Base-by-base conservation (phyloP, 2,888 invertebrate species). In the Tinea pellionella region DNA sequence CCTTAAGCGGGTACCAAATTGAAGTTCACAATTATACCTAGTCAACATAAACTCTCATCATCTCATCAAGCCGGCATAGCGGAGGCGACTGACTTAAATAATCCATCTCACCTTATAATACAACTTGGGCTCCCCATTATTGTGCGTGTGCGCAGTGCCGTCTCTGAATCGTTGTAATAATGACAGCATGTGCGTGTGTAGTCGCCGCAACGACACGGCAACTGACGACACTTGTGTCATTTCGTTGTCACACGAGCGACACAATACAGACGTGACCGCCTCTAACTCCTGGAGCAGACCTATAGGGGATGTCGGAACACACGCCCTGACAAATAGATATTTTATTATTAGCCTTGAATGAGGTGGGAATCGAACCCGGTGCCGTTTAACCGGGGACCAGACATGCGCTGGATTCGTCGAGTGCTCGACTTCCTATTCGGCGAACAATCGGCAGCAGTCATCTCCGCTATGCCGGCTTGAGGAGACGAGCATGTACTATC, bases 261-360 rank as follows among this genome's bases (percentile, higher is more conserved):
- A 90, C 63, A 94, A 89, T 18, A 95, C 90, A 0, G 92, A 92
- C 0, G 96, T 95, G 1, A 96, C 84, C 12, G 92, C 89, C 3
- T 95, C 92, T 51, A 96, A 84, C 75, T 96, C 96, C 64, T 91
- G 88, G 29, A 96, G 80, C 19, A 92, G 89, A 0, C 92, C 89
- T 1, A 89, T 70, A 0, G 92, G 90, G 7, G 94, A 89, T 60
- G 88, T 89, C 0, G 93, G 92, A 64, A 85, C 81, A 2, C 78
- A 82, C 41, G 84, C 80, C 63, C 86, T 86, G 67, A 24, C 24
- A 24, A 3, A 24, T 24, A 24, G 24, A 24, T 24, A 24, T 24
- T 24, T 2, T 24, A 24, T 24, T 24, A n/a, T n/a, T n/a, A n/a
- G n/a, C n/a, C 32, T 32, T 32, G 32, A 7, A 7, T 11, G 8